Conservation (phyloP, 2,888 invertebrate species). For the Netelia melanura region DNA sequence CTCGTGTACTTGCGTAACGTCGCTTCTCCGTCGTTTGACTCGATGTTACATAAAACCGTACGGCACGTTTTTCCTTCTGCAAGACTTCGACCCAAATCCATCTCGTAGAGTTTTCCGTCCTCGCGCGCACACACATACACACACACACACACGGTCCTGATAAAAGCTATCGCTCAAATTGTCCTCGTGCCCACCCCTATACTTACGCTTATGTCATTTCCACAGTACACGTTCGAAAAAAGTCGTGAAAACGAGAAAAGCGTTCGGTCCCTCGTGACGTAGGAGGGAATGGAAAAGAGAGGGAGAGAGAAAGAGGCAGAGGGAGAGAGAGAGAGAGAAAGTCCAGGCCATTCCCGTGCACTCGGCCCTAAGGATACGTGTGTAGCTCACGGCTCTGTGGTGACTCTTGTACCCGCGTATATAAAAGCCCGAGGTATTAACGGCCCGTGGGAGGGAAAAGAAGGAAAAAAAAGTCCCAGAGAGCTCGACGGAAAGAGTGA, state of each 20-base stretch:
- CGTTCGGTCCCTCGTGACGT: too few species aligned
- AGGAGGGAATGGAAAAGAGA: constrained; percentile 25
- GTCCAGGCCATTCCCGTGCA: background rate
- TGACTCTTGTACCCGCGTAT: constrained; percentile 40
- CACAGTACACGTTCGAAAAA: too few species aligned
- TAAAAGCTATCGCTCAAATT: background rate
- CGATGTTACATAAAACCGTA: too few species aligned
- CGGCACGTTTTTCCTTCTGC: too few species aligned
- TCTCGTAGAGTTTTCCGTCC: too few species aligned
- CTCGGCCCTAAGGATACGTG: background rate
- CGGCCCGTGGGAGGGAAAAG: constrained; percentile 41
- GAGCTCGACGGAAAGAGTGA: constrained; percentile 37
- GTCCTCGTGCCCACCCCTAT: background rate
- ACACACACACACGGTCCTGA: background rate
- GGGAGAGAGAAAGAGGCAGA: constrained; percentile 46
- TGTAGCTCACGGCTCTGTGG: constrained; percentile 22
- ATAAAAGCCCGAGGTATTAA: constrained; percentile 56
- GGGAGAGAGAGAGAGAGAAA: constrained; percentile 3
- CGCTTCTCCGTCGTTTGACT: too few species aligned
- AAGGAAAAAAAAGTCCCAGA: constrained; percentile 37
- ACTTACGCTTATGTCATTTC: constrained; percentile 18
- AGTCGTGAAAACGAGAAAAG: too few species aligned
- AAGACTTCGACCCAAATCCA: too few species aligned
- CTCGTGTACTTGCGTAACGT: too few species aligned
- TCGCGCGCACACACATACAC: too few species aligned